Base-by-base conservation (phyloP, 1,140 invertebrate species). In the Gryllus bimaculatus region DNA sequence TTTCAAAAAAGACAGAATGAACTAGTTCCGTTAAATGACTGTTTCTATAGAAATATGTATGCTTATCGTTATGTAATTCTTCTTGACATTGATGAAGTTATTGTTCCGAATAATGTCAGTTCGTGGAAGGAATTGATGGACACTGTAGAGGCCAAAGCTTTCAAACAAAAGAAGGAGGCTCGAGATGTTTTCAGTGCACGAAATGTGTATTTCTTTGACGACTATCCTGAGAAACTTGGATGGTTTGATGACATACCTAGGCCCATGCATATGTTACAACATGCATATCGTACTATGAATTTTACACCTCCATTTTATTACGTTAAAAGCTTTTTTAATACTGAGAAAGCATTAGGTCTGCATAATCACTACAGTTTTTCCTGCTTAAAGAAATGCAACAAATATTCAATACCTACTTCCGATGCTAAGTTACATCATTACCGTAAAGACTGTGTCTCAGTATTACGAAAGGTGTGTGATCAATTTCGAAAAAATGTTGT, bases 1-100 rank as follows among this genome's bases (percentile, higher is more conserved):
- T 20, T 3, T 6, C 6, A 20, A 2, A 73, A 20, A 18, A 15
- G 73, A 18, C 73, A 15, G 15, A 20, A 92, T 85, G 92, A 93
- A 83, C 85, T 93, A 66, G 86, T 93, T 78, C 89, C 92, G 0
- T 94, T 93, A 83, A 94, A 93, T 83, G 92, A 93, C 80, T 92
- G 91, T 80, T 89, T 93, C 76, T 93, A 94, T 83, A 73, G 6
- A 6, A 73, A 73, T 20, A 73, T 73, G 15, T 73, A 73, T 20
- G 15, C 73, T 15, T 73, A 73, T 20, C 15, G 20, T 15, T 73
- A 73, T 20, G 20, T 73, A 15, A 20, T 20, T 15, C 73, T 73
- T 18, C 73, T 73, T 4, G 73, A 73, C 73, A 15, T 20, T 15
- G 73, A 73, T 20, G 73, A 73, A 20, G 73, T 73, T 15, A 73